Evolutionary conservation across 2,113 vertebrate genomes (phyloP).

Genomic region (Crotalus tigris): DNA sequence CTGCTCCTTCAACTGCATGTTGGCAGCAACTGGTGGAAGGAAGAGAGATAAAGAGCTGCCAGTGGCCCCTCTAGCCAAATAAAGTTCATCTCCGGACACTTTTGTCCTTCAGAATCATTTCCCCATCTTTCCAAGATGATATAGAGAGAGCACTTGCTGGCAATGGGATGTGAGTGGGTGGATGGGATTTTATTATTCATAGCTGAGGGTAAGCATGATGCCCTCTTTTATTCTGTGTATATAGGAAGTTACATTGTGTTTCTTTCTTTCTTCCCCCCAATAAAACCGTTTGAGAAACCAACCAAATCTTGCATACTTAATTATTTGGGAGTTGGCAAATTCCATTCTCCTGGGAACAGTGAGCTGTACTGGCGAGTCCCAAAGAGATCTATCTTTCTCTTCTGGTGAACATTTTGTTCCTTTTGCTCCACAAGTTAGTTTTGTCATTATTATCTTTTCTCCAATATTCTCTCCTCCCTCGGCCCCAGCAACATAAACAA

Average conservation of each 20-base stretch:
- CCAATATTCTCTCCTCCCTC: too few relatives aligned
- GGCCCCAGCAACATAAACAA: background rate
- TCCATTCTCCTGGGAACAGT: background rate
- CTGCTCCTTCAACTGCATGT: background rate
- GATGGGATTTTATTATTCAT: background rate
- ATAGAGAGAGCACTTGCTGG: background rate
- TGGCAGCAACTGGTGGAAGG: background rate
- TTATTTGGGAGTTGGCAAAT: background rate
- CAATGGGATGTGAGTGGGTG: too few relatives aligned
- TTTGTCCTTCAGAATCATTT: too few relatives aligned
- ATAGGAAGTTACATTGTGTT: background rate
- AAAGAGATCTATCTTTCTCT: background rate
- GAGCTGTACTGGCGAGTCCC: background rate
- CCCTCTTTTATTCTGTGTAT: background rate
- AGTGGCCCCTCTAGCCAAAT: background rate
- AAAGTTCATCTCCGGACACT: background rate
- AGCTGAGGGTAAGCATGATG: too few relatives aligned
- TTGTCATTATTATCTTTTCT: background rate
- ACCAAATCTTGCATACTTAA: background rate
- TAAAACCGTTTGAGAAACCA: constrained; percentile 3
- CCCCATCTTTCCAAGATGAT: background rate
- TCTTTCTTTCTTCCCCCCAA: background rate
- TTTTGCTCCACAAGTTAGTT: background rate
- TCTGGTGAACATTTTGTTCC: background rate
- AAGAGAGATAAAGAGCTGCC: background rate